Conservation (phyloP, 2,797 vertebrate species). For the Notolepis coatsorum region DNA sequence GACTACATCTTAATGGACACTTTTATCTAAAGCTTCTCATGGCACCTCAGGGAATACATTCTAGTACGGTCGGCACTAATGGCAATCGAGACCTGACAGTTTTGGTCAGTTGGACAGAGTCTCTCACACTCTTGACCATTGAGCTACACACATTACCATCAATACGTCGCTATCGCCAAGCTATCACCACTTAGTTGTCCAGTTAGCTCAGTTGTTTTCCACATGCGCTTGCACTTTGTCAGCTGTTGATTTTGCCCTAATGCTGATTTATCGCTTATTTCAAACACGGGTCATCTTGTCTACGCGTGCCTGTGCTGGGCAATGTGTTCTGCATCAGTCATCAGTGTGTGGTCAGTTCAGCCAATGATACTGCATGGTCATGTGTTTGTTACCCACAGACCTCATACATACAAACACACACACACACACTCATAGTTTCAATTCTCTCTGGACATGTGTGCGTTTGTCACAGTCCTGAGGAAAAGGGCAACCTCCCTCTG, state of each 20-base stretch:
- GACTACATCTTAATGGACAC: no score
- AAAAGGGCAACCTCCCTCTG: neutral
- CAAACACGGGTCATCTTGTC: slow-evolving; percentile 15
- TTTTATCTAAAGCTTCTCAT: no score
- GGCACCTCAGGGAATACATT: no score
- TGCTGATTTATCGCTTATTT: slow-evolving; percentile 16
- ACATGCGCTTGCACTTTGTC: neutral
- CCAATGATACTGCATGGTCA: neutral
- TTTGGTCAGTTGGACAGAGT: neutral
- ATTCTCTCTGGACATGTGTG: neutral
- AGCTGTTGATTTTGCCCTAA: slow-evolving; percentile 19
- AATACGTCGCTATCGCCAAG: no score
- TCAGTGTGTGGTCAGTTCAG: neutral
- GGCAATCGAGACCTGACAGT: slow-evolving; percentile 5
- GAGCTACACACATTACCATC: slow-evolving; percentile 2
- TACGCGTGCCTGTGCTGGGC: no score
- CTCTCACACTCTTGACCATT: no score
- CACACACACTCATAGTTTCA: slow-evolving; percentile 18
- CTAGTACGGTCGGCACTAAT: no score
- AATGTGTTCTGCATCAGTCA: slow-evolving; percentile 35
- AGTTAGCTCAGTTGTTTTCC: no score
- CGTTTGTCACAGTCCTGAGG: slow-evolving; percentile 7
- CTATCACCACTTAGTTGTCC: no score
- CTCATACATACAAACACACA: no score
- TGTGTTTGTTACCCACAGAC: neutral